Percentiles rank a stretch among this genome's conserved stretches.
phyloP scores from a whole-genome alignment of 2,797 vertebrate genomes.

The Monodelphis domestica region DNA sequence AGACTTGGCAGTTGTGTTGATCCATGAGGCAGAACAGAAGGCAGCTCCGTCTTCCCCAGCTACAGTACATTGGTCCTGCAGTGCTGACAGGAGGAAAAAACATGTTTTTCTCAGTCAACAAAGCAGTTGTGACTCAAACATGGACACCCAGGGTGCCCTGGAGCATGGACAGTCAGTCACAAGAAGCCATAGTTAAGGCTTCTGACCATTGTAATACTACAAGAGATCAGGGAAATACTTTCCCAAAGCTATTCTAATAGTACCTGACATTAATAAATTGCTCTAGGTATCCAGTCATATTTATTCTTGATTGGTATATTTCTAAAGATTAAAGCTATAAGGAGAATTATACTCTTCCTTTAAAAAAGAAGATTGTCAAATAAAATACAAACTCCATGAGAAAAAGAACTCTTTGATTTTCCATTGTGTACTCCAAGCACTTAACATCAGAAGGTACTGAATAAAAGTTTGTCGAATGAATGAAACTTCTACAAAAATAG shows the following conservation, averaged over 20 bases:
- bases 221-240: slow-evolving; percentile 76
- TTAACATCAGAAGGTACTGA: background rate
- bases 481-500: background rate
- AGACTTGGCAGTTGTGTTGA: fast-evolving
- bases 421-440: background rate
- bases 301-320: slow-evolving; percentile 74
- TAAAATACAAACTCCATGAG: background rate
- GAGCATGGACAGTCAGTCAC: slow-evolving; percentile 77
- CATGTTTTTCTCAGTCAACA: slow-evolving; percentile 77
- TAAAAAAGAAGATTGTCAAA: background rate
- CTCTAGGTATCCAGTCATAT: slow-evolving; percentile 79
- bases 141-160: slow-evolving; percentile 73
- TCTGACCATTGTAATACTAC: slow-evolving; percentile 80
- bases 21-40: fast-evolving
- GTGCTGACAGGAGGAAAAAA: slow-evolving; percentile 65
- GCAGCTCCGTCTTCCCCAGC: slow-evolving; percentile 9
- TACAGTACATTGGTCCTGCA: background rate
- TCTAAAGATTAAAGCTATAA: slow-evolving; percentile 76
- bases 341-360: slow-evolving; percentile 53
- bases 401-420: background rate
- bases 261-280: slow-evolving; percentile 56
- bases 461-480: background rate
- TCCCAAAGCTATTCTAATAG: slow-evolving; percentile 76
- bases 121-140: slow-evolving; percentile 76
- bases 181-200: slow-evolving; percentile 79